Base-by-base conservation (phyloP, 2,888 invertebrate species). In the Macrosoma leucophasiata region DNA sequence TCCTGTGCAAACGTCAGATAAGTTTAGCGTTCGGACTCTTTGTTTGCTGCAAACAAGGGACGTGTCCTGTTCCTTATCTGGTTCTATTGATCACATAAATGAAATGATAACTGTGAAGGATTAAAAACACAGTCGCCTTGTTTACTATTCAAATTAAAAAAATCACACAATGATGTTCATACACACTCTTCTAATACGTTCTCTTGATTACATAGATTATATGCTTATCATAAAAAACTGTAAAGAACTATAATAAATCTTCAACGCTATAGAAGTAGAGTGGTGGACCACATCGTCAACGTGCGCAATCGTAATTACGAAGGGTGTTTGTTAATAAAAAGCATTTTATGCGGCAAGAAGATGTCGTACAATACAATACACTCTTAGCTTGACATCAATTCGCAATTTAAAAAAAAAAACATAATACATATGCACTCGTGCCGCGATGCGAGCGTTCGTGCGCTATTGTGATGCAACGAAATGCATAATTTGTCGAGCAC, bases 401-500 rank as follows among this genome's bases (percentile, higher is more conserved):
- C 58, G 68, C 65, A 60, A 67, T 59, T 78, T 74, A 71, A 63
- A 57, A 41, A 58, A 61, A 70, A 69, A 67, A 55, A 64, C 56
- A 57, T 55, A 33, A 46, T 55, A 37, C 55, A 46, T 39, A 46
- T 50, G 62, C 67, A 60, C 77, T 73, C 74, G 75, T 74, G 77
- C 67, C 61, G 50, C 58, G 52, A 49, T n/a, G n/a, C n/a, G 58
- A 48, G 52, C 59, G 55, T 58, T 59, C 58, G 51, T 59, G 55
- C 36, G 55, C 66, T 51, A 67, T 82, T 82, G 79, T 81, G 71
- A 75, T 62, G 73, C 79, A 77, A 46, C 69, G 66, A 71, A 70
- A 76, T 84, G 77, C 77, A 79, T 82, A 81, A 82, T 82, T 79
- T 75, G 70, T 74, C 58, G 71, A 78, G 78, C 82, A 79, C 78